Evolutionary conservation across 2,888 invertebrate species (phyloP), one percentile per base, ranked within the genome.

Genomic region (Cantharis rufa): DNA sequence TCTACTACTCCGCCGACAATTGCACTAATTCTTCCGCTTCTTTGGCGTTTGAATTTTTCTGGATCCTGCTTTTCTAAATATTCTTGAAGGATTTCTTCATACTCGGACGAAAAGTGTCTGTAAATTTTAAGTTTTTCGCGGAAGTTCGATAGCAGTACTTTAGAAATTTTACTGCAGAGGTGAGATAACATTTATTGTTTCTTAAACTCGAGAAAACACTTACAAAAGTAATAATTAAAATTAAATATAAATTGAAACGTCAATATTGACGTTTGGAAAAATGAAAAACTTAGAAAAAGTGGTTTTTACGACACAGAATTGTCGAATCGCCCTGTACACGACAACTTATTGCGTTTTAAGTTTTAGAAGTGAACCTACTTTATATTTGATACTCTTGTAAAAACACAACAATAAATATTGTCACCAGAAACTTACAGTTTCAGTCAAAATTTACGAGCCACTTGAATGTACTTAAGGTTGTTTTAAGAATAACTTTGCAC

Each of bases 1-100:
- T 98, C 98, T 62, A 98, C 98, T 80, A 98, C 98, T 84, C 98
- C 98, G 89, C 98, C 98, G 87, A 98, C 98, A 73, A 98, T 97
- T 84, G 95, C 97, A 62, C 97, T 96, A 80, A 98, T 92, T 87
- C 90, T 92, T 84, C 95, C 95, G 11, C 13, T 21, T 21, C 24
- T 18, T 84, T 90, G 87, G 4, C 10, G 16, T 32, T 48, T 24
- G 0, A 2, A 48, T 21, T n/a, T 10, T 15, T 11, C 15, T 0
- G 71, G 21, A 13, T 66, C n/a, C 24, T 66, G 13, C n/a, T 21
- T 18, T 66, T 66, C 24, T 66, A 66, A 1, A 66, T 21, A 66
- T 21, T 66, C 64, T 13, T 18, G 13, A 1, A 66, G 18, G n/a
- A 66, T 66, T 66, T 66, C 64, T 66, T 66, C 15, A 24, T 66